Evolutionary conservation across 92 coral and sea anemone genomes (phyloP).

Genomic region (Palythoa caribaeorum): DNA sequence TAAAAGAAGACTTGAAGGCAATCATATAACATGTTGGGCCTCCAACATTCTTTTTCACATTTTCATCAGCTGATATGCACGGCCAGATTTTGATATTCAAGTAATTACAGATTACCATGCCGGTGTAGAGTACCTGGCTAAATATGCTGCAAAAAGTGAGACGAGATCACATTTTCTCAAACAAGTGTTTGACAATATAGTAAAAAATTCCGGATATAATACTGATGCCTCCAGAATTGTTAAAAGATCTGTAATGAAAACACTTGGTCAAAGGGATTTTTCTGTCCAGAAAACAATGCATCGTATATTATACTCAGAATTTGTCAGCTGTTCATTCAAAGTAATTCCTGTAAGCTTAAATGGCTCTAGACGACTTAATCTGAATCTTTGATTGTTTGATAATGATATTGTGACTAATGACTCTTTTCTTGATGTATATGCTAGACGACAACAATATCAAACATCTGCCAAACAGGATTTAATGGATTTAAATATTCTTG

Average conservation of each 20-base stretch:
- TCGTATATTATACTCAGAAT: constrained; percentile 45
- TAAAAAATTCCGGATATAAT: constrained; percentile 32
- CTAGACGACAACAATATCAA: constrained; percentile 58
- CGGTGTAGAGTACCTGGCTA: background rate
- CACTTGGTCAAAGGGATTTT: constrained; percentile 10
- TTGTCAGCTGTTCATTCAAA: constrained; percentile 27
- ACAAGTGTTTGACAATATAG: constrained; percentile 48
- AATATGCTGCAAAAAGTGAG: constrained; percentile 57
- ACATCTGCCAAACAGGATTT: constrained; percentile 45
- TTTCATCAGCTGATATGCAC: constrained; percentile 21
- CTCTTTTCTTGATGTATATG: constrained; percentile 69
- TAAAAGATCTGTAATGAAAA: constrained; percentile 52
- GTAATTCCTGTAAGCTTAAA: constrained; percentile 33
- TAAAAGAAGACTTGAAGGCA: constrained; percentile 61
- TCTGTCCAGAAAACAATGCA: constrained; percentile 48
- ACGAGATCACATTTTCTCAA: constrained; percentile 41
- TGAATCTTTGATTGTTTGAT: background rate
- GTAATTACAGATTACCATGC: background rate
- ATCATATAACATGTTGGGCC: constrained; percentile 54
- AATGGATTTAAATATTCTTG: constrained; percentile 53
- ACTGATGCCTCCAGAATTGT: constrained; percentile 48
- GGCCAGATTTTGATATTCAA: constrained; percentile 58
- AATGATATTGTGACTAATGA: constrained; percentile 11
- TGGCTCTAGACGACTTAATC: constrained; percentile 52
- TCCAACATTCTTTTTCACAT: constrained; percentile 66